phyloP scores from a whole-genome alignment of 1,140 invertebrate species.

The Drosophila repletoides region DNA sequence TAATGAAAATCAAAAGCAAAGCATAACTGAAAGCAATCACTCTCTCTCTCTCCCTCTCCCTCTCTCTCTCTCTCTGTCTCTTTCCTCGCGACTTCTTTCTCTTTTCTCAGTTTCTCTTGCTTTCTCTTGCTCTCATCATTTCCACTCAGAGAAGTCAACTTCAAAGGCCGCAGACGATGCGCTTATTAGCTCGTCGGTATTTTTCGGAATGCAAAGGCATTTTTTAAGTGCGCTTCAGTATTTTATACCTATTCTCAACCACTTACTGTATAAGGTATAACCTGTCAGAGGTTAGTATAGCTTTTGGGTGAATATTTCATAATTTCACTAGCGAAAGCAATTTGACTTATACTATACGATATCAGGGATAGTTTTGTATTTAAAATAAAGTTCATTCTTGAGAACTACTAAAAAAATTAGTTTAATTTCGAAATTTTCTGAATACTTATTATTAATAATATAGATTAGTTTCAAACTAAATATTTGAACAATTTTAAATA shows the following conservation, averaged over 20 bases:
- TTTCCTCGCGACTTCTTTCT: background rate
- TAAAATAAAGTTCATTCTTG: too few species aligned
- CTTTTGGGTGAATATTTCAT: too few species aligned
- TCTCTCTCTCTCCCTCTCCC: background rate
- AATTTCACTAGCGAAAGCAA: too few species aligned
- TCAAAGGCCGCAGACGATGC: slow-evolving; percentile 60
- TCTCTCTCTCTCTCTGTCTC: background rate
- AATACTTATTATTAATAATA: too few species aligned
- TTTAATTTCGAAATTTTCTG: too few species aligned
- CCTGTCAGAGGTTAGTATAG: too few species aligned
- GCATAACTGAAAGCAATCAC: slow-evolving; percentile 25
- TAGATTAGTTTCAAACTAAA: too few species aligned
- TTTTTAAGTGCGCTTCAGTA: slow-evolving; percentile 59
- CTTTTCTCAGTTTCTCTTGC: background rate
- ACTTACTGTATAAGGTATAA: too few species aligned
- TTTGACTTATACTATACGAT: too few species aligned
- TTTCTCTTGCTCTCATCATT: slow-evolving; percentile 1
- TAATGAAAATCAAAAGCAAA: slow-evolving; percentile 8
- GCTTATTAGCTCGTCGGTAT: slow-evolving; percentile 69
- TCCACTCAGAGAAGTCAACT: slow-evolving; percentile 35
- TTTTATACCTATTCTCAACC: slow-evolving; percentile 33
- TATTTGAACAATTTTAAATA: too few species aligned
- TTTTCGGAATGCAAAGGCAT: slow-evolving; percentile 71
- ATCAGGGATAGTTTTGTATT: too few species aligned
- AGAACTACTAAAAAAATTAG: too few species aligned